Evolutionary conservation across 2,113 vertebrate genomes (phyloP).

Genomic region (Murina feae): DNA sequence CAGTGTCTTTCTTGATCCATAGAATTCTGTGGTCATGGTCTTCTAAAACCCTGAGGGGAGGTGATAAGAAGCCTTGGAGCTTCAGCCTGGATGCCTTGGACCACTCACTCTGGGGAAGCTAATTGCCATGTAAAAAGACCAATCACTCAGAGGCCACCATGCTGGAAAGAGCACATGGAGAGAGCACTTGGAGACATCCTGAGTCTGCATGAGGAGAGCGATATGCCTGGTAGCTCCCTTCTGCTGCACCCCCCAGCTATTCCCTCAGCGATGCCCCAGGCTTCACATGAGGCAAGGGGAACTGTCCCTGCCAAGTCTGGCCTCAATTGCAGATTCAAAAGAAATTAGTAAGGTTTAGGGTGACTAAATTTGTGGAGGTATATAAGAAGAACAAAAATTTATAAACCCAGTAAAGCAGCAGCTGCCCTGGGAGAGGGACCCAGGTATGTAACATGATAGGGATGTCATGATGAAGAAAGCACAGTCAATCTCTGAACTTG

Average conservation of each 20-base stretch:
- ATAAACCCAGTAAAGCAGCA: neutral
- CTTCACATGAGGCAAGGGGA: neutral
- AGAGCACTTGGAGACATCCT: neutral
- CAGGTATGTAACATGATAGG: neutral
- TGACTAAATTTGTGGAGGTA: neutral
- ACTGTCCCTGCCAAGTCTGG: neutral
- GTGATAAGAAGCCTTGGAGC: neutral
- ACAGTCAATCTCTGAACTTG: neutral
- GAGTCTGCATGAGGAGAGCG: neutral
- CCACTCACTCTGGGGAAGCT: neutral
- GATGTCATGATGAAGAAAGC: neutral
- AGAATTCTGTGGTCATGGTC: neutral
- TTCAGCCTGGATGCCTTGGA: neutral
- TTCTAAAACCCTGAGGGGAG: neutral
- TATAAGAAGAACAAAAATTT: neutral
- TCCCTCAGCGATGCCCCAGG: neutral
- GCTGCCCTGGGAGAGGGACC: neutral
- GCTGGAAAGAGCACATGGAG: neutral
- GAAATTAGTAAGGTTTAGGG: neutral
- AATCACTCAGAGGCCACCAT: neutral
- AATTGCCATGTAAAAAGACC: neutral
- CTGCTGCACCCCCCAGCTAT: neutral
- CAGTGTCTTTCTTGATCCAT: neutral
- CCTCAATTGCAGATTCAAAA: neutral
- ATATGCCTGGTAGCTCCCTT: neutral